Conservation (phyloP, 2,113 vertebrate species). For the Craseonycteris thonglongyai region DNA sequence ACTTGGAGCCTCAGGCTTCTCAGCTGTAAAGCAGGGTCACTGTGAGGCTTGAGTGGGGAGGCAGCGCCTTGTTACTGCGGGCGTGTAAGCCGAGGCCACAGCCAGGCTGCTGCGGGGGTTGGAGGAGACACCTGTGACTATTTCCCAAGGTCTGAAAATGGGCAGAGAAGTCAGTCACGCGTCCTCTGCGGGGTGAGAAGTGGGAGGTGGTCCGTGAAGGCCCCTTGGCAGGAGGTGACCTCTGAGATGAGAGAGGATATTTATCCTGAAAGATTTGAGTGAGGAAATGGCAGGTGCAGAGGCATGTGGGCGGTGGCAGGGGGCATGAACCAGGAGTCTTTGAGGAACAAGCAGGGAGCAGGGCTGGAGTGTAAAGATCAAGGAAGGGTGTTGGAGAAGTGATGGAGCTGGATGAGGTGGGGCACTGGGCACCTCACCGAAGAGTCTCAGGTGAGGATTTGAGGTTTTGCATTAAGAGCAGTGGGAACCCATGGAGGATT, state of each 20-base stretch:
- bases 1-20: background rate
- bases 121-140: background rate
- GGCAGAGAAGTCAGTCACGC: too few relatives aligned
- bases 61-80: rapidly evolving
- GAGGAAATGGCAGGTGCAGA: background rate
- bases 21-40: background rate
- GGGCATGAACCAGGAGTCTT: background rate
- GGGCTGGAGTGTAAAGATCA: too few relatives aligned
- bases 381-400: background rate
- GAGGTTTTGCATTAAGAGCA: background rate
- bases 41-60: background rate
- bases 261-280: background rate
- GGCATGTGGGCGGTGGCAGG: background rate
- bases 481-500: background rate
- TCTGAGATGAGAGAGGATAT: background rate
- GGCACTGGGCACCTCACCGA: background rate
- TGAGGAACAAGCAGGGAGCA: background rate
- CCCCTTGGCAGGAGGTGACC: background rate
- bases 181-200: background rate
- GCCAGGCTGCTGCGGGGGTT: background rate
- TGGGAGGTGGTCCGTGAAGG: background rate
- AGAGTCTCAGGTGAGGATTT: background rate
- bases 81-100: background rate
- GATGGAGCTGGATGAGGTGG: background rate
- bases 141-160: background rate